Evolutionary conservation across 2,888 invertebrate species (phyloP).

Genomic region (Pristionchus japonicus): DNA sequence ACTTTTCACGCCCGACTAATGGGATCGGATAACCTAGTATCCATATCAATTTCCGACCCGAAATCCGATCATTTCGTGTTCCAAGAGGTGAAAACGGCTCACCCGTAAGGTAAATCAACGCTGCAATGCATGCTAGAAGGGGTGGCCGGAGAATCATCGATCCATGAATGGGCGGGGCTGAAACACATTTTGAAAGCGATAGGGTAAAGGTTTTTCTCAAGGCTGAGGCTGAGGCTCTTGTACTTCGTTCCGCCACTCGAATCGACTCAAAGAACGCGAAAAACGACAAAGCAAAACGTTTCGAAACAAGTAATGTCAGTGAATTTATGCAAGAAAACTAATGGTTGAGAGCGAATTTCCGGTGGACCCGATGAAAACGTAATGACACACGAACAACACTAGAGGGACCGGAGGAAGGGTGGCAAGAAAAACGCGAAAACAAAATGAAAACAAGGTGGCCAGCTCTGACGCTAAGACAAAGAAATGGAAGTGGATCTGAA

Average conservation of each 20-base stretch:
- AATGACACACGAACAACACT: background rate
- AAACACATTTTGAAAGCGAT: too few species aligned
- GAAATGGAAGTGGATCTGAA: background rate
- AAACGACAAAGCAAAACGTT: too few species aligned
- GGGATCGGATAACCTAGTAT: background rate
- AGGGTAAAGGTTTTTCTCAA: too few species aligned
- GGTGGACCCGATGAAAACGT: background rate
- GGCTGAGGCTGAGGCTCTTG: too few species aligned
- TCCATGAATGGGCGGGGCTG: constrained; percentile 2
- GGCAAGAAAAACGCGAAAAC: background rate
- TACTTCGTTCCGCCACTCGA: too few species aligned
- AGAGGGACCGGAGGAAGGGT: background rate
- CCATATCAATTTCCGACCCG: background rate
- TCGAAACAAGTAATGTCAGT: background rate
- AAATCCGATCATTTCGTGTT: background rate
- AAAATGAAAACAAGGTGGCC: background rate
- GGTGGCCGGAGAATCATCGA: constrained; percentile 18
- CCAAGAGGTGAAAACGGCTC: background rate
- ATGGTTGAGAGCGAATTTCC: too few species aligned
- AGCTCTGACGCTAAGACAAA: background rate
- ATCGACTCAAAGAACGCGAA: too few species aligned
- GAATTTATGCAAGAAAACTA: background rate
- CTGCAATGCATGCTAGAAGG: constrained; percentile 14
- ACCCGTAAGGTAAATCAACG: background rate
- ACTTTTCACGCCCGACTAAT: background rate